Evolutionary conservation across 1,140 invertebrate species (phyloP).

Genomic region (Onthophagus taurus): DNA sequence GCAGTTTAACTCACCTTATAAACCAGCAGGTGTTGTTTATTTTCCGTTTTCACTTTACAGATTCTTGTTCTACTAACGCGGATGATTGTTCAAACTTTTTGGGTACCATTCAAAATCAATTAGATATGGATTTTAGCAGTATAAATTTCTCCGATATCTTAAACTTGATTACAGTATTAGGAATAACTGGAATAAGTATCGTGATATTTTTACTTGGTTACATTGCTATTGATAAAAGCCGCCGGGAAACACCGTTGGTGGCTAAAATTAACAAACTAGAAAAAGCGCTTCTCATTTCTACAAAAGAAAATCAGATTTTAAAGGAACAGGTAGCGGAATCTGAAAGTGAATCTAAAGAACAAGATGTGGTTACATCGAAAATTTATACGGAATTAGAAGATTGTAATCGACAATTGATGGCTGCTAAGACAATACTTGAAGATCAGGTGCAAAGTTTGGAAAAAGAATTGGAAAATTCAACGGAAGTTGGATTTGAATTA

Average conservation of each 20-base stretch:
- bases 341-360: conserved; percentile 48
- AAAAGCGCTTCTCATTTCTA: conserved; percentile 42
- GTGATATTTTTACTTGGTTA: conserved; percentile 65
- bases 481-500: conserved; percentile 53
- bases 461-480: conserved; percentile 54
- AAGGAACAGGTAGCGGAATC: conserved; percentile 52
- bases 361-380: conserved; percentile 41
- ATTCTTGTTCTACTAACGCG: too few species aligned
- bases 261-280: conserved; percentile 53
- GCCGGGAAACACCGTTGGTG: conserved; percentile 50
- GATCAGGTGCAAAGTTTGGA: conserved; percentile 48
- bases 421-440: conserved; percentile 38
- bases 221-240: conserved; percentile 64
- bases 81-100: too few species aligned
- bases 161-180: conserved; percentile 32
- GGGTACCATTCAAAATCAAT: conserved; percentile 10
- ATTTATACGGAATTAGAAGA: conserved; percentile 53
- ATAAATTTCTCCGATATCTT: conserved; percentile 12
- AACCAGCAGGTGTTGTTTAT: too few species aligned
- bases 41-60: too few species aligned
- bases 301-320: conserved; percentile 55
- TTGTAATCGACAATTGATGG: conserved; percentile 41
- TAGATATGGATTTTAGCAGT: neutral
- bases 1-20: too few species aligned
- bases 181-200: conserved; percentile 56